phyloP scores from a whole-genome alignment of 2,113 vertebrate species.

The Paratilapia polleni region DNA sequence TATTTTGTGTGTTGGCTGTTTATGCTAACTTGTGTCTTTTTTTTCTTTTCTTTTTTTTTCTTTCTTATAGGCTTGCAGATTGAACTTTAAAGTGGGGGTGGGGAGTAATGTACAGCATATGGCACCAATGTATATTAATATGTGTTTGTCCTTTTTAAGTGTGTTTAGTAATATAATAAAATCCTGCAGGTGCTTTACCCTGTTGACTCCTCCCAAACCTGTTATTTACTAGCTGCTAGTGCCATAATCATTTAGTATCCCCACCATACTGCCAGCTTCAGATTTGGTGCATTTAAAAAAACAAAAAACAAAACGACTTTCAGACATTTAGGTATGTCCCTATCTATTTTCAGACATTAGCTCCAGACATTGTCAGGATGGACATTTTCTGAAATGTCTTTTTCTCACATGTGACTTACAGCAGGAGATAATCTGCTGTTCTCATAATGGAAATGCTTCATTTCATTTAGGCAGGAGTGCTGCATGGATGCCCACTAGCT shows the following conservation, averaged over 20 bases:
- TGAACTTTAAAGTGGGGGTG: neutral
- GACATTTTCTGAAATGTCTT: neutral
- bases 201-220: neutral
- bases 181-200: neutral
- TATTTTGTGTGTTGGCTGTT: constrained; percentile 29
- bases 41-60: neutral
- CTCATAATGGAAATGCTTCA: neutral
- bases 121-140: neutral
- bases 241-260: neutral
- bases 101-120: neutral
- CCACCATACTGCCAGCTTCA: neutral
- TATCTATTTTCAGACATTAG: neutral
- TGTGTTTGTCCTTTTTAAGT: neutral
- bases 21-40: neutral
- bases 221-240: neutral
- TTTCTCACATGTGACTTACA: neutral
- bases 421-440: neutral
- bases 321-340: neutral
- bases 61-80: neutral
- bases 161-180: neutral
- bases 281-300: neutral
- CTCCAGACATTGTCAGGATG: neutral
- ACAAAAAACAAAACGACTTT: neutral
- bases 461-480: neutral
- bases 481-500: neutral